phyloP scores from a whole-genome alignment of 2,113 vertebrate genomes.

The Myrmophylax atrothorax region DNA sequence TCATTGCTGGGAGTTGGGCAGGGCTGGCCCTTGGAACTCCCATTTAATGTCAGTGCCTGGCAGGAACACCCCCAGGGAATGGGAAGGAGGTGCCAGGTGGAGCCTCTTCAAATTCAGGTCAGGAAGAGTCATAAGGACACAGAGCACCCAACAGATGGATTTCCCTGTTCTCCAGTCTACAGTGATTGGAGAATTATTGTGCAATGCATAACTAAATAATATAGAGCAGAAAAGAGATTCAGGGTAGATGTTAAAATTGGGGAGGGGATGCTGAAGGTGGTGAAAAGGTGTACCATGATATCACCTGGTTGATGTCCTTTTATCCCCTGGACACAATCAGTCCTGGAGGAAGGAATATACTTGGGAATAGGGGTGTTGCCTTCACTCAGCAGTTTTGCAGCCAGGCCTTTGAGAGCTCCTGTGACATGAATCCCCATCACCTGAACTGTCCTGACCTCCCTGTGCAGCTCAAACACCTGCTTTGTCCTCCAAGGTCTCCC shows the following conservation, averaged over 20 bases:
- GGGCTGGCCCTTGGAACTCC: background rate
- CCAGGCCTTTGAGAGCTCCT: background rate
- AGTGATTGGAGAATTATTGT: background rate
- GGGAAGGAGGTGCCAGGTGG: background rate
- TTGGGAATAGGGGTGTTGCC: background rate
- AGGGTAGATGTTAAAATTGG: background rate
- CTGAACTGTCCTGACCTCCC: background rate
- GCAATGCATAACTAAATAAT: background rate
- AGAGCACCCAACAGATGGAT: background rate
- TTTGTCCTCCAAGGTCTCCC: background rate
- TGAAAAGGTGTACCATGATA: background rate
- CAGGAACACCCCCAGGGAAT: background rate
- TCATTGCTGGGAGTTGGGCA: background rate
- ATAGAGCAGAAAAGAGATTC: background rate
- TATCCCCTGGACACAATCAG: background rate
- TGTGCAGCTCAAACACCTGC: background rate
- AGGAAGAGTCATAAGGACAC: background rate
- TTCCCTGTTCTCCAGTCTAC: background rate
- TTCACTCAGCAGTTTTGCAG: background rate
- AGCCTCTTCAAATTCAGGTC: background rate
- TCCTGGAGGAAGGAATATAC: background rate
- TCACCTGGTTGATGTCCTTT: background rate
- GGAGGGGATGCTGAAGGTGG: background rate
- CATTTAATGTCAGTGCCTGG: background rate
- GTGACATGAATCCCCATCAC: background rate